A percentile compares a stretch with the other conserved stretches of the same genome.
Conservation (phyloP, 2,113 vertebrate genomes). For the Myrmophylax atrothorax region DNA sequence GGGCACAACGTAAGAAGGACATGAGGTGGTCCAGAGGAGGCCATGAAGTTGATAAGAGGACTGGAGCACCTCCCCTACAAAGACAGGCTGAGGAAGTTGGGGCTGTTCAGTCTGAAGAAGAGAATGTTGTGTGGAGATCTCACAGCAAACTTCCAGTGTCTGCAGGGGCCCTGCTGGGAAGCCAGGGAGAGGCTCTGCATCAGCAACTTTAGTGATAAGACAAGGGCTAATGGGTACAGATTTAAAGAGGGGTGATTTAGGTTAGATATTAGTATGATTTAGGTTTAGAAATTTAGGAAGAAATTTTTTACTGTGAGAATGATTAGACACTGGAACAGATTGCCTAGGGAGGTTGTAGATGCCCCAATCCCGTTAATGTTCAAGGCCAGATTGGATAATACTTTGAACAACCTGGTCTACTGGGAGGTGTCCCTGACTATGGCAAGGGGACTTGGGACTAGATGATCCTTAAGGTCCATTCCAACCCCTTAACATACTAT, state of each 20-base stretch:
- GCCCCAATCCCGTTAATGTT: neutral
- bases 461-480: neutral
- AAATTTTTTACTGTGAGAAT: neutral
- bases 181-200: too few relatives aligned
- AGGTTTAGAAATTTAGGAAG: too few relatives aligned
- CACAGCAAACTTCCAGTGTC: too few relatives aligned
- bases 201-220: too few relatives aligned
- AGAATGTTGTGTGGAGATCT: neutral
- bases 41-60: neutral
- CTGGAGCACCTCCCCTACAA: neutral
- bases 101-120: neutral
- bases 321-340: neutral
- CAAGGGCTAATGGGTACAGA: too few relatives aligned
- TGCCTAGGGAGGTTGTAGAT: neutral
- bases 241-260: too few relatives aligned
- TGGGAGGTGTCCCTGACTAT: fast-evolving
- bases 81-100: neutral
- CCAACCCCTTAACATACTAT: neutral
- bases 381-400: neutral
- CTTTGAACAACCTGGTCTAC: neutral
- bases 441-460: neutral
- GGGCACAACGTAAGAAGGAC: neutral
- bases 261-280: neutral
- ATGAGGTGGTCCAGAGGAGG: fast-evolving
- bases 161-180: too few relatives aligned